Conservation (phyloP, 2,888 invertebrate species). For the Zonitis immaculata region DNA sequence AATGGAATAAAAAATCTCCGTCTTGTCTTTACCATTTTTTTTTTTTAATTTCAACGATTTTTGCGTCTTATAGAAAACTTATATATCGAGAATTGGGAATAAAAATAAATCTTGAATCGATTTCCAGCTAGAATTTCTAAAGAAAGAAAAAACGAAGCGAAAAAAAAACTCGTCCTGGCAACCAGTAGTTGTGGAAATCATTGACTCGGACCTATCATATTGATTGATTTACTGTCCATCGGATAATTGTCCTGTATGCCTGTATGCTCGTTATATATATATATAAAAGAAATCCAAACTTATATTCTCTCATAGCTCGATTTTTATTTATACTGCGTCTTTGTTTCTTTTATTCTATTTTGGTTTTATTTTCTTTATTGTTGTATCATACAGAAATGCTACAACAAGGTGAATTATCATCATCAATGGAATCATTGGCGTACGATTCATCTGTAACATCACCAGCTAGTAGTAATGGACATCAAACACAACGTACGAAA, state of each 20-base stretch:
- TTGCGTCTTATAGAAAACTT: background rate
- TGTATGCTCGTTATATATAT: background rate
- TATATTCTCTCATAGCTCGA: background rate
- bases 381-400: slow-evolving; percentile 63
- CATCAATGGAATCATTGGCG: slow-evolving; percentile 71
- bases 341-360: background rate
- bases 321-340: background rate
- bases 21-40: no score
- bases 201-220: slow-evolving; percentile 9
- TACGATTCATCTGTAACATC: slow-evolving; percentile 71
- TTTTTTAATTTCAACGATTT: background rate
- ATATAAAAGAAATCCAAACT: background rate
- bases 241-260: slow-evolving; percentile 2
- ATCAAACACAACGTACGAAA: slow-evolving; percentile 70
- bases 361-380: slow-evolving; percentile 3
- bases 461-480: slow-evolving; percentile 59
- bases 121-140: background rate
- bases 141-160: no score
- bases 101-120: background rate
- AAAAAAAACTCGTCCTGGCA: slow-evolving; percentile 23
- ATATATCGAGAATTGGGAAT: background rate
- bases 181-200: slow-evolving; percentile 29
- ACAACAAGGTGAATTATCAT: slow-evolving; percentile 68
- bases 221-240: slow-evolving; percentile 10
- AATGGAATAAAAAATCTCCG: no score